Base-by-base conservation (phyloP, 2,888 invertebrate species). In the Morpho achilles region DNA sequence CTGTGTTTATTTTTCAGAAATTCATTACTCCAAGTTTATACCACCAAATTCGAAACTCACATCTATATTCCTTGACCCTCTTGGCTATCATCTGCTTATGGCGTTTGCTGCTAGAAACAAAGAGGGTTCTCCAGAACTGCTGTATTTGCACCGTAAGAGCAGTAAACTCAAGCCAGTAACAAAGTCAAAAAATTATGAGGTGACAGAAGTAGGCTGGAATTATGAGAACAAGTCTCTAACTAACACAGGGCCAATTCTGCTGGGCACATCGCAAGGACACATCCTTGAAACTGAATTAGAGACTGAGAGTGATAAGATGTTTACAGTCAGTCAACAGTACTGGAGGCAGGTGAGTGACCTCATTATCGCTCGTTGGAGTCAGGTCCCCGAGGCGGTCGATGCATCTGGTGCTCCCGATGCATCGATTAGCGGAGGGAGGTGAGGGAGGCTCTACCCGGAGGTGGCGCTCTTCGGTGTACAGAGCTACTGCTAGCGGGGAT, bases 181-280 rank as follows among this genome's bases (percentile, higher is more conserved):
- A 41, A 95, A 94, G 79, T 93, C 94, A 50, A 90, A 92, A 66
- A 94, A 95, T 46, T 96, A 97, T 79, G 95, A 96, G 76, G 94
- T 99, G 32, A 97, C 98, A 0, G 95, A 97, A 53, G 96, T 99
- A 0, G 98, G 95, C 1, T 99, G 98, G 96, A 98, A 96, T 80
- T 93, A 92, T 67, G 92, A 92, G 59, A 95, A 95, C 67, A 93
- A 91, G 2, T 94, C 93, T 0, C 94, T 94, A 60, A 82, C 77
- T 1, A 92, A 94, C 0, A 97, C 98, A 0, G 96, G 96, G 1
- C 94, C 96, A 0, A 97, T 99, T 70, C 86, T 99, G 46, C 77
- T 98, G 49, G 98, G 98, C 7, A 98, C 98, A 0, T 96, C 96
- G 0, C 96, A 95, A 76, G 98, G 98, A 0, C 89, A 96, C 49